Percentiles rank a stretch among this genome's conserved stretches.
These are phyloP conservation scores for Monarcha castaneiventris DNA, from an alignment of 2,113 vertebrate species.

Conservation along the genomic window DNA sequence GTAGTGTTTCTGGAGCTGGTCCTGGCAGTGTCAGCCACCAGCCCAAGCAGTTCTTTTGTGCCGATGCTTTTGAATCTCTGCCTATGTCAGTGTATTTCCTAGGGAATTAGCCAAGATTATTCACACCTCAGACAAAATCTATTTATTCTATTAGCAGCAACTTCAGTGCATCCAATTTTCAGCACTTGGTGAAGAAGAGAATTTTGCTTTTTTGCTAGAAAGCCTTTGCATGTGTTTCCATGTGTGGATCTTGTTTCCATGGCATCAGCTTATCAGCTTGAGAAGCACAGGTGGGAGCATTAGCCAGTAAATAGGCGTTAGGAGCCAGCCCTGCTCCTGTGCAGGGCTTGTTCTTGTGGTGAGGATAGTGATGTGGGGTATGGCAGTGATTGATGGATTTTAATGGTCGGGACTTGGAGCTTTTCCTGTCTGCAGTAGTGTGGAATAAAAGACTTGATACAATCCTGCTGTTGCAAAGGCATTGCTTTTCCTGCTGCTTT, in stretches of 20 bases:
- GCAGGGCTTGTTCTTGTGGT: neutral
- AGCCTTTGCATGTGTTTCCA: neutral
- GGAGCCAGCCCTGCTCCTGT: neutral
- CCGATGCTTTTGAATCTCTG: neutral
- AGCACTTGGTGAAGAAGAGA: neutral
- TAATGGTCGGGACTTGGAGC: neutral
- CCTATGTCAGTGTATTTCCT: neutral
- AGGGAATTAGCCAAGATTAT: neutral
- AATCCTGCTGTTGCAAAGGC: neutral
- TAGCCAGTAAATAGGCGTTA: conserved; percentile 13
- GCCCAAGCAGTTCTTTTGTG: neutral
- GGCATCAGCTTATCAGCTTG: neutral
- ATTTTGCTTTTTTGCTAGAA: neutral
- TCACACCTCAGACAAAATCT: neutral
- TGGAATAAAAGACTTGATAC: neutral
- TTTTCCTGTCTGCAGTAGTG: neutral
- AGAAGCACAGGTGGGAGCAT: neutral
- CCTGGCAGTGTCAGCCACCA: neutral
- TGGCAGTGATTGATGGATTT: neutral
- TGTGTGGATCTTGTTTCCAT: conserved; percentile 58
- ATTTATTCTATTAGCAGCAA: neutral
- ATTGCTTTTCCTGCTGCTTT: neutral
- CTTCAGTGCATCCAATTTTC: neutral
- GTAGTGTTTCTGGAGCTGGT: neutral
- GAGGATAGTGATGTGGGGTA: neutral